Percentiles rank a stretch among this genome's conserved stretches.
Evolutionary conservation across 1,140 invertebrate genomes (phyloP).

Genomic region (Antheraea pernyi): DNA sequence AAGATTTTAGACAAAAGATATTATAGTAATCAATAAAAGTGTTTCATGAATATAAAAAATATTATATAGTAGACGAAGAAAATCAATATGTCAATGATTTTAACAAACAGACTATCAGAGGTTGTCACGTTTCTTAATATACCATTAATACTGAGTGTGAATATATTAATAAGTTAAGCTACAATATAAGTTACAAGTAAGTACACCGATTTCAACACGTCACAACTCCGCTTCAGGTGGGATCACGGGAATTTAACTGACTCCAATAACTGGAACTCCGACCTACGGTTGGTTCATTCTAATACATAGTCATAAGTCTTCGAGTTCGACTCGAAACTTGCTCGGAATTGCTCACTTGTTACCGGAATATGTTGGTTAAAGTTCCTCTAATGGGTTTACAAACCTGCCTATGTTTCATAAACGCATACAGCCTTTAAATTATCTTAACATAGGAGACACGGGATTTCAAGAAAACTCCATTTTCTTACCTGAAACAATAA

Average conservation of each 20-base stretch:
- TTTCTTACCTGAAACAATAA: constrained; percentile 9
- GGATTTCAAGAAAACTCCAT: neutral
- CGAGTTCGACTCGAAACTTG: constrained; percentile 18
- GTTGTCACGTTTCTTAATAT: neutral
- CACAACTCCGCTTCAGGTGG: constrained; percentile 9
- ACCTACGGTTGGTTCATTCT: constrained; percentile 20
- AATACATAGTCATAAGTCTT: constrained; percentile 12
- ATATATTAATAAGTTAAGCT: neutral
- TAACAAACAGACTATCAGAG: too few relatives aligned
- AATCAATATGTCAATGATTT: too few relatives aligned
- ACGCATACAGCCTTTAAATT: neutral
- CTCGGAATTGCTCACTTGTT: constrained; percentile 16
- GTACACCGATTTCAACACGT: constrained; percentile 7
- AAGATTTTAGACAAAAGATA: too few relatives aligned
- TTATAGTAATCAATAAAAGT: too few relatives aligned
- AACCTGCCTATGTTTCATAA: neutral
- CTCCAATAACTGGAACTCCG: constrained; percentile 18
- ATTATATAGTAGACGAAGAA: too few relatives aligned
- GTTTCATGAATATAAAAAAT: too few relatives aligned
- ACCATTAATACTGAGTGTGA: neutral
- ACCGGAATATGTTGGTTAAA: constrained; percentile 16
- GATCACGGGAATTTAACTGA: constrained; percentile 16
- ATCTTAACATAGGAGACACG: neutral
- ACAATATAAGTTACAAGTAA: neutral
- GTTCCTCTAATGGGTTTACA: constrained; percentile 15